Conservation (phyloP, 92 coral and sea anemone species). For the Montipora capitata region DNA sequence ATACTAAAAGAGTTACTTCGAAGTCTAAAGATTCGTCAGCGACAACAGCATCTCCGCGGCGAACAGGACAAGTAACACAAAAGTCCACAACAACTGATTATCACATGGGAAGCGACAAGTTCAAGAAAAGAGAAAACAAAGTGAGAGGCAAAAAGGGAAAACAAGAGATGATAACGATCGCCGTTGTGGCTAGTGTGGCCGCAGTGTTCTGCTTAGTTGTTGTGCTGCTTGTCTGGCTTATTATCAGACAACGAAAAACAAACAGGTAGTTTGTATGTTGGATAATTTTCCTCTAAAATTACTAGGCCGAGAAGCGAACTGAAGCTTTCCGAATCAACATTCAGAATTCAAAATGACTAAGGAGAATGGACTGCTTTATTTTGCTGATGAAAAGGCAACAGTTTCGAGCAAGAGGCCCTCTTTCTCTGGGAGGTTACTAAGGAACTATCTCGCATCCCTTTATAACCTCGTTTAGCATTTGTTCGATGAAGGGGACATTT, state of each 20-base stretch:
- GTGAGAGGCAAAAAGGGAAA: background rate
- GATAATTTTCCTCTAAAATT: background rate
- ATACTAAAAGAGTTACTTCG: background rate
- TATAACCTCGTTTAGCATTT: no score
- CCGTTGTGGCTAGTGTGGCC: background rate
- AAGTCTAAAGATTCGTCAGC: background rate
- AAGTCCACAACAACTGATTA: background rate
- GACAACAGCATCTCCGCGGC: background rate
- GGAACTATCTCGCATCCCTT: no score
- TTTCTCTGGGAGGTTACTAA: no score
- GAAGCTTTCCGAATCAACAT: no score
- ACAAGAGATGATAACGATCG: background rate
- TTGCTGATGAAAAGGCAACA: no score
- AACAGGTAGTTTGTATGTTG: background rate
- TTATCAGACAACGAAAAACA: constrained; percentile 18
- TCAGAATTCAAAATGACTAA: no score
- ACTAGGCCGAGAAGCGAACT: no score
- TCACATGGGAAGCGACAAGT: background rate
- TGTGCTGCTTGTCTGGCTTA: constrained; percentile 26
- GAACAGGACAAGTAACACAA: background rate
- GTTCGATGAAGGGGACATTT: no score
- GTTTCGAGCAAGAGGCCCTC: no score
- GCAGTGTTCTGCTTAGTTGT: constrained; percentile 29
- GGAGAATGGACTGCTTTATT: no score
- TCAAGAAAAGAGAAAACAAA: background rate